These are phyloP conservation scores for Drosophila vallismaia DNA, from an alignment of 2,888 invertebrate genomes.

Conservation along the genomic window DNA sequence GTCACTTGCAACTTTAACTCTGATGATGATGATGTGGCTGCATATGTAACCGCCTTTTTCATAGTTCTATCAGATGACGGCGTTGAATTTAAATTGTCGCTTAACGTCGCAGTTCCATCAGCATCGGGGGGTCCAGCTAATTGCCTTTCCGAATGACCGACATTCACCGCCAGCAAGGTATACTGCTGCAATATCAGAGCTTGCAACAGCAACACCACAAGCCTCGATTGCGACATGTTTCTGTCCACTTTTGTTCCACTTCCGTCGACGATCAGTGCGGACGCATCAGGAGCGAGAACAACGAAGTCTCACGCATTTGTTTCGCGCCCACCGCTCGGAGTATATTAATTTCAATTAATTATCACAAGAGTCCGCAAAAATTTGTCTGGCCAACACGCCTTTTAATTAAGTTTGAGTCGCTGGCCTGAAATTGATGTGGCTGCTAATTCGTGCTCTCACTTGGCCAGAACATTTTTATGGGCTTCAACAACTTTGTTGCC, in stretches of 20 bases:
- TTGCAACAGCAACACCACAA: constrained; percentile 26
- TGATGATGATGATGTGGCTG: neutral
- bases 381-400: constrained; percentile 45
- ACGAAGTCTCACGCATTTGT: constrained; percentile 48
- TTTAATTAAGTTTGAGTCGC: constrained; percentile 71
- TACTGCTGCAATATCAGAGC: constrained; percentile 6
- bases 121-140: constrained; percentile 41
- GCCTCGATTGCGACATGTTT: constrained; percentile 6
- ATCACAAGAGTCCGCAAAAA: constrained; percentile 39
- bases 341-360: constrained; percentile 69
- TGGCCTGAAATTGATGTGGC: constrained; percentile 62
- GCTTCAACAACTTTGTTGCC: constrained; percentile 53
- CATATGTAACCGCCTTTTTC: constrained; percentile 12
- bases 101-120: constrained; percentile 7
- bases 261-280: constrained; percentile 34
- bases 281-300: neutral
- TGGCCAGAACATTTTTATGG: constrained; percentile 48
- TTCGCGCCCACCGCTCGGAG: constrained; percentile 10
- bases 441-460: constrained; percentile 45
- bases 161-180: neutral
- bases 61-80: constrained; percentile 1
- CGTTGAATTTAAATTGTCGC: constrained; percentile 32
- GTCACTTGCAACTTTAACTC: constrained; percentile 23
- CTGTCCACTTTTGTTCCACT: neutral
- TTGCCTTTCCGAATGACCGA: constrained; percentile 35